Conservation (phyloP, 2,888 invertebrate species). For the Tortrix viridana region DNA sequence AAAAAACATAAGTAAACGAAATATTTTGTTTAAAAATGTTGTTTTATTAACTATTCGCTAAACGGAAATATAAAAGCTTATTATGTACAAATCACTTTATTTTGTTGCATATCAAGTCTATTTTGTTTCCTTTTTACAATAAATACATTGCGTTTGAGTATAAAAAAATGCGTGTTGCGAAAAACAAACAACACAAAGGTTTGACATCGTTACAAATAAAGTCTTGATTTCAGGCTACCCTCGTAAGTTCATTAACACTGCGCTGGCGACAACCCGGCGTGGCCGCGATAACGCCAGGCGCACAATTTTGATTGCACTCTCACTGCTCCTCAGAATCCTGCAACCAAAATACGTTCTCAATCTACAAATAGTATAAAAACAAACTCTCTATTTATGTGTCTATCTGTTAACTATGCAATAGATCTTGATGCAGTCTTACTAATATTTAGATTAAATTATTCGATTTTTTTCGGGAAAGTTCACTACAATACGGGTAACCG, state of each 20-base stretch:
- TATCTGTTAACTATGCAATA: too few relatives aligned
- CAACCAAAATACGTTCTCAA: constrained; percentile 44
- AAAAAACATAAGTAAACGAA: constrained; percentile 52
- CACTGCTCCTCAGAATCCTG: constrained; percentile 65
- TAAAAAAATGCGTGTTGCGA: constrained; percentile 78
- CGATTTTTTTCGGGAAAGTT: too few relatives aligned
- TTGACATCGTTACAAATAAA: constrained; percentile 61
- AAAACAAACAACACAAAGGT: constrained; percentile 73
- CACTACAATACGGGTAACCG: too few relatives aligned
- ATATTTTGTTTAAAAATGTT: constrained; percentile 51
- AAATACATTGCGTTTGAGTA: constrained; percentile 80
- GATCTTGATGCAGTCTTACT: too few relatives aligned
- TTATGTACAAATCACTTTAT: constrained; percentile 81
- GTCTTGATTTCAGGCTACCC: constrained; percentile 72
- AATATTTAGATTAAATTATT: too few relatives aligned
- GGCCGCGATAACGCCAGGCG: constrained; percentile 60
- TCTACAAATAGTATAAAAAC: too few relatives aligned
- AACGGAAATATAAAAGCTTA: constrained; percentile 39
- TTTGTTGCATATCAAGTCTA: constrained; percentile 80
- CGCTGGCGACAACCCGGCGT: constrained; percentile 62
- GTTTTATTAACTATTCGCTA: constrained; percentile 47
- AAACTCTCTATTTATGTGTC: too few relatives aligned
- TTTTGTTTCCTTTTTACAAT: constrained; percentile 78
- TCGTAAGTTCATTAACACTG: constrained; percentile 63
- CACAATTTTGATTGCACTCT: constrained; percentile 70